Percentiles rank a stretch among this genome's conserved stretches.
These are phyloP conservation scores for Drosophila rhopaloa DNA, from an alignment of 1,140 invertebrate species.

Conservation along the genomic window DNA sequence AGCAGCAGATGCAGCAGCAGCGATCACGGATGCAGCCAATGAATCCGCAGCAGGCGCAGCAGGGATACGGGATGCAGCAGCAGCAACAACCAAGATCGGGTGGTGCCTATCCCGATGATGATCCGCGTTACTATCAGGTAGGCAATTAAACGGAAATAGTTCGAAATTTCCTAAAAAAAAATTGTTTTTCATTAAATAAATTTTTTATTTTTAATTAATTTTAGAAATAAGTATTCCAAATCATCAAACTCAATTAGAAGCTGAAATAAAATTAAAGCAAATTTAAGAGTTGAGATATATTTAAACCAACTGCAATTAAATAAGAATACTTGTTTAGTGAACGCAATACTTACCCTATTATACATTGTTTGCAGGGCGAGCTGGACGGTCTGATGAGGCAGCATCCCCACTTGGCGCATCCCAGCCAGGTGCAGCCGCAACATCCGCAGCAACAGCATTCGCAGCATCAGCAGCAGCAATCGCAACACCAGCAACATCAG, in stretches of 20 bases:
- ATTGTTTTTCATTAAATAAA: no score
- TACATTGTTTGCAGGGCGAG: conserved; percentile 86
- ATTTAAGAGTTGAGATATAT: no score
- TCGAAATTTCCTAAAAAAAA: no score
- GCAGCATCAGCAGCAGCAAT: conserved; percentile 77
- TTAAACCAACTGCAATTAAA: no score
- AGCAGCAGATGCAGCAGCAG: conserved; percentile 67
- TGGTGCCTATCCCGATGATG: conserved; percentile 86
- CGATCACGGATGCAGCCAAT: conserved; percentile 39
- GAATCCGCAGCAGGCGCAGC: conserved; percentile 61
- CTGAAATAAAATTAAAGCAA: no score
- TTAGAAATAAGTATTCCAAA: no score
- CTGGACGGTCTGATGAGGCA: conserved; percentile 90
- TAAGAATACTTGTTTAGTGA: no score
- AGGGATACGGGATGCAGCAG: conserved; percentile 58
- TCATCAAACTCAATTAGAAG: no score
- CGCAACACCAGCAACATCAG: conserved; percentile 59
- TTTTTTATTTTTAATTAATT: no score
- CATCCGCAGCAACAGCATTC: conserved; percentile 66
- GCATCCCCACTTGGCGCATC: conserved; percentile 88
- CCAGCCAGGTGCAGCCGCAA: conserved; percentile 83
- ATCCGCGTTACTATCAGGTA: conserved; percentile 87
- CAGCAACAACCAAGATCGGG: conserved; percentile 46
- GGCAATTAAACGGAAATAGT: not conserved
- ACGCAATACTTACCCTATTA: no score